Base-by-base conservation (phyloP, 2,888 invertebrate species). In the Ecdyonurus torrentis region DNA sequence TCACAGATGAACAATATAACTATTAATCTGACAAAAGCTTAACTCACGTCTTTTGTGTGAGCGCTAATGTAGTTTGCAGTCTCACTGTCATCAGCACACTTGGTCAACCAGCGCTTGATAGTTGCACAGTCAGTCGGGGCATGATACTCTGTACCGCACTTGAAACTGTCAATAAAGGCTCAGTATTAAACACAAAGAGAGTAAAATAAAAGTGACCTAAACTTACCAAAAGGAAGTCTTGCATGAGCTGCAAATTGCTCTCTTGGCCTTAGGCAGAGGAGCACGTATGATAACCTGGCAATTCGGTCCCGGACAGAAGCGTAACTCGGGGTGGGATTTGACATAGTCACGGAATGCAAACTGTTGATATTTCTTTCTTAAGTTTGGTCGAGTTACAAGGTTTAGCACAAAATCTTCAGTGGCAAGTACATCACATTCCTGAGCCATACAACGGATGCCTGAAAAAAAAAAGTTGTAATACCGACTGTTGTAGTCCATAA, bases 1-100 rank as follows among this genome's bases (percentile, higher is more conserved):
- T n/a, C n/a, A n/a, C 52, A 15, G n/a, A 52, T 52, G 52, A 15
- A 1, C 1, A 15, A 15, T 15, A 58, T 15, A 58, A 58, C 19
- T 58, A 19, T 58, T 15, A 58, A 20, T 20, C 22, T 37, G 52
- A 25, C 25, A 58, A 19, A 59, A 52, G 23, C 2, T 53, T 60
- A 60, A 70, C 78, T 76, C 72, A 82, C 82, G 76, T 89, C 91
- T 83, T 93, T 92, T 72, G 98, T 98, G 78, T 98, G 91, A 71
- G 97, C 97, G 78, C 94, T 95, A 70, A 99, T 99, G 74, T 99
- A 99, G 77, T 99, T 99, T 60, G 98, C 98, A 61, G 99, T 99
- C 79, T 99, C 99, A 66, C 96, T 97, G 77, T 99, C 99, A 77
- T 99, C 99, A 61, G 96, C 97, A 78, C 99, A 99, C 77, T 99